Evolutionary conservation across 2,888 invertebrate genomes (phyloP).

Genomic region (Lissocephala sabroskyi): DNA sequence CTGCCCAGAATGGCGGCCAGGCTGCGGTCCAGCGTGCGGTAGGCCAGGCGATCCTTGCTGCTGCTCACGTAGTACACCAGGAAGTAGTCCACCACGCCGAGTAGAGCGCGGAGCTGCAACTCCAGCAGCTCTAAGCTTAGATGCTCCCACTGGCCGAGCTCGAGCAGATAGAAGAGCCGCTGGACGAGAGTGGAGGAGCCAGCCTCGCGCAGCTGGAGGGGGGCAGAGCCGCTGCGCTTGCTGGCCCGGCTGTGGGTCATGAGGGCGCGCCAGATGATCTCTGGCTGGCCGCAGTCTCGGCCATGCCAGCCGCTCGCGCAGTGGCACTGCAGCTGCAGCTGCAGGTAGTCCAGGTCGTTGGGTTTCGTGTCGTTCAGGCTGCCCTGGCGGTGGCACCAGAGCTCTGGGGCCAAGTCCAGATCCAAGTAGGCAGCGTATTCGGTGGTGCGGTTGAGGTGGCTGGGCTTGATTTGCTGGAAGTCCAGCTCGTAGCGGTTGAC

Average conservation of each 20-base stretch:
- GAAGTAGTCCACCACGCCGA: constrained; percentile 78
- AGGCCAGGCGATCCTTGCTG: constrained; percentile 8
- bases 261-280: constrained; percentile 79
- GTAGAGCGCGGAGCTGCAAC: constrained; percentile 77
- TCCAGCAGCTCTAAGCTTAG: constrained; percentile 75
- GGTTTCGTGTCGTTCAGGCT: constrained; percentile 40
- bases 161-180: constrained; percentile 76
- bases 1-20: constrained; percentile 34
- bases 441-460: constrained; percentile 35
- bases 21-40: constrained; percentile 67
- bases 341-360: constrained; percentile 38
- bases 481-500: constrained; percentile 47
- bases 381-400: constrained; percentile 66
- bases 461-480: constrained; percentile 47
- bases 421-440: constrained; percentile 48
- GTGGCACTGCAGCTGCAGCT: constrained; percentile 71
- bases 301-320: constrained; percentile 79
- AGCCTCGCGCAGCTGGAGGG: constrained; percentile 46
- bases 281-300: constrained; percentile 78
- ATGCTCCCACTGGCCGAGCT: constrained; percentile 70
- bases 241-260: constrained; percentile 71
- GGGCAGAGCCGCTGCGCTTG: constrained; percentile 53
- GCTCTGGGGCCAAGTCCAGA: constrained; percentile 14
- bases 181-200: constrained; percentile 67
- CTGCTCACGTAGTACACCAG: constrained; percentile 72